Percentiles rank a stretch among this genome's conserved stretches.
These are phyloP conservation scores for Formica selysi DNA, from an alignment of 1,140 invertebrate species.

Conservation along the genomic window DNA sequence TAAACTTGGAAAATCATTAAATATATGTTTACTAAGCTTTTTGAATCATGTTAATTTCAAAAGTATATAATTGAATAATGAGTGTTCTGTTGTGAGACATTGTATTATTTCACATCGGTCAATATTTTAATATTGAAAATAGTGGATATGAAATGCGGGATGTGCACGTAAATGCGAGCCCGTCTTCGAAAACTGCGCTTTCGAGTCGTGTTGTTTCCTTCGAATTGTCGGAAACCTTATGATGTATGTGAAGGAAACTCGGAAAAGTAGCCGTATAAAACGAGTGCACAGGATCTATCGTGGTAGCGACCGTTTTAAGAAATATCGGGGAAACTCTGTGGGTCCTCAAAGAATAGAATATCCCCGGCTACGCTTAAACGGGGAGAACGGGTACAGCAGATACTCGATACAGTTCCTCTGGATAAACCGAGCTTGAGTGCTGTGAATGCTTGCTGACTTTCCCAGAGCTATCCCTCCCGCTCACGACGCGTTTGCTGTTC, in stretches of 20 bases:
- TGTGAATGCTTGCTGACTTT: slow-evolving; percentile 64
- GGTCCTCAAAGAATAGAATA: slow-evolving; percentile 55
- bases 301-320: slow-evolving; percentile 46
- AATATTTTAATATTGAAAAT: neutral
- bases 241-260: slow-evolving; percentile 49
- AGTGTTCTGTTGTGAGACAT: neutral
- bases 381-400: slow-evolving; percentile 27
- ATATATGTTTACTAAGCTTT: neutral
- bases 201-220: slow-evolving; percentile 37
- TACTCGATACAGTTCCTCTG: slow-evolving; percentile 42
- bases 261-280: slow-evolving; percentile 36
- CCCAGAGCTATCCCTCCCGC: slow-evolving; percentile 46
- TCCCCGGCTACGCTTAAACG: slow-evolving; percentile 37
- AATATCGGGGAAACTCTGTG: slow-evolving; percentile 56
- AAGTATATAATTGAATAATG: neutral
- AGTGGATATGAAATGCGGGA: neutral
- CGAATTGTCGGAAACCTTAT: slow-evolving; percentile 24
- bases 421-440: slow-evolving; percentile 65
- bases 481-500: slow-evolving; percentile 14
- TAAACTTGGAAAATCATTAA: neutral
- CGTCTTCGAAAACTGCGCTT: slow-evolving; percentile 8
- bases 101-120: neutral
- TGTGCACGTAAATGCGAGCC: neutral
- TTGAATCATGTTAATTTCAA: neutral
- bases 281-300: slow-evolving; percentile 28